A percentile compares a stretch with the other conserved stretches of the same genome.
These are phyloP conservation scores for Peromyscus attwateri DNA, from an alignment of 2,797 vertebrate species.

Conservation along the genomic window DNA sequence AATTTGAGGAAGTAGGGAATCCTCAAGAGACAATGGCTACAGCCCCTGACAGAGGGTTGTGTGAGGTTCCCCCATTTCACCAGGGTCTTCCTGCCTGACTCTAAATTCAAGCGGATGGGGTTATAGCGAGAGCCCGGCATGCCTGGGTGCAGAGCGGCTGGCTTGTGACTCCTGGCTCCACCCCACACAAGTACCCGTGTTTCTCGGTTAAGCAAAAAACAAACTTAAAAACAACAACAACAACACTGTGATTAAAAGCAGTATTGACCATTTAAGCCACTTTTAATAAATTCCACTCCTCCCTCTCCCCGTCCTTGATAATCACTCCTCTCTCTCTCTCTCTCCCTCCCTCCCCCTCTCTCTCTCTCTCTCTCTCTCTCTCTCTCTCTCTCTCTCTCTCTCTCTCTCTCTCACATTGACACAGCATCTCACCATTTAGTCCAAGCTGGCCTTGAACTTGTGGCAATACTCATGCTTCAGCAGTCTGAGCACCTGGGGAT, in stretches of 20 bases:
- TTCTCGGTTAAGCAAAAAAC: neutral
- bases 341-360: too few relatives aligned
- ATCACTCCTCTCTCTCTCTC: too few relatives aligned
- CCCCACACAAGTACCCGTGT: neutral
- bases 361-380: too few relatives aligned
- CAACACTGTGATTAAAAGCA: neutral
- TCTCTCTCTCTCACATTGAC: neutral
- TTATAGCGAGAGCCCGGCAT: neutral
- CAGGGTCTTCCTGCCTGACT: neutral
- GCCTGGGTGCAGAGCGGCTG: neutral
- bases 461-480: neutral
- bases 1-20: neutral
- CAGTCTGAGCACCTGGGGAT: neutral
- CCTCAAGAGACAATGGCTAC: neutral
- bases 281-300: neutral
- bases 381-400: too few relatives aligned
- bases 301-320: neutral
- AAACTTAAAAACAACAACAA: neutral
- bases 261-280: neutral
- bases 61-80: neutral
- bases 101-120: too few relatives aligned
- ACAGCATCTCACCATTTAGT: neutral
- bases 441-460: neutral
- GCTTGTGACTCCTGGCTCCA: neutral
- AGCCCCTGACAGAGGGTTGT: neutral